Evolutionary conservation across 2,888 invertebrate species (phyloP).

Genomic region (Sarcophaga subvicina): DNA sequence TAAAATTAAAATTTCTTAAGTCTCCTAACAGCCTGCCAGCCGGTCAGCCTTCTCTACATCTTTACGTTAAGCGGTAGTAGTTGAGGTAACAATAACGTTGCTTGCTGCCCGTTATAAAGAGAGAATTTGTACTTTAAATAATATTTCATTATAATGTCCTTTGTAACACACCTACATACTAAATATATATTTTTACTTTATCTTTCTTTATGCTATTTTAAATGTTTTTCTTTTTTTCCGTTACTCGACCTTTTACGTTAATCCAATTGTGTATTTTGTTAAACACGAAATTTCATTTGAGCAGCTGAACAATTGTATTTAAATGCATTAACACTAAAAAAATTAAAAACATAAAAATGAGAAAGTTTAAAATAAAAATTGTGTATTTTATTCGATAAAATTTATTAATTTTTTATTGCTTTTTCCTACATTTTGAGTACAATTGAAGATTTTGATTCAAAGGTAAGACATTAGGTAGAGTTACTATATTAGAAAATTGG

Average conservation of each 20-base stretch:
- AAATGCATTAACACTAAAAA: conserved; percentile 23
- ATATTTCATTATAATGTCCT: conserved; percentile 18
- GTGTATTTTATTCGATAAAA: conserved; percentile 39
- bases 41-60: conserved; percentile 29
- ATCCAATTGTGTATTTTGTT: conserved; percentile 47
- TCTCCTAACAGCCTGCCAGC: neutral
- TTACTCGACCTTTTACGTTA: conserved; percentile 23
- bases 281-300: conserved; percentile 40
- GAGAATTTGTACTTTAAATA: conserved; percentile 9
- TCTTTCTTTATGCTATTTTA: neutral
- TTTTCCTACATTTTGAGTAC: neutral
- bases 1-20: conserved; percentile 14
- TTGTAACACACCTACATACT: conserved; percentile 18
- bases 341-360: conserved; percentile 18
- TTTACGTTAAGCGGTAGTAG: conserved; percentile 6
- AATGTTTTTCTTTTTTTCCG: conserved; percentile 21
- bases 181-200: conserved; percentile 28
- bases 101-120: neutral
- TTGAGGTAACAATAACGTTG: neutral
- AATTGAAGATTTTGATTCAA: no score
- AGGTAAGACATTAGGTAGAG: no score
- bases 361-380: conserved; percentile 58
- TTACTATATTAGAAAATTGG: no score
- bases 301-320: conserved; percentile 42
- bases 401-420: neutral